Evolutionary conservation across 2,888 invertebrate genomes (phyloP), one percentile per base, ranked within the genome.

Genomic region (Amblyjoppa proteus): DNA sequence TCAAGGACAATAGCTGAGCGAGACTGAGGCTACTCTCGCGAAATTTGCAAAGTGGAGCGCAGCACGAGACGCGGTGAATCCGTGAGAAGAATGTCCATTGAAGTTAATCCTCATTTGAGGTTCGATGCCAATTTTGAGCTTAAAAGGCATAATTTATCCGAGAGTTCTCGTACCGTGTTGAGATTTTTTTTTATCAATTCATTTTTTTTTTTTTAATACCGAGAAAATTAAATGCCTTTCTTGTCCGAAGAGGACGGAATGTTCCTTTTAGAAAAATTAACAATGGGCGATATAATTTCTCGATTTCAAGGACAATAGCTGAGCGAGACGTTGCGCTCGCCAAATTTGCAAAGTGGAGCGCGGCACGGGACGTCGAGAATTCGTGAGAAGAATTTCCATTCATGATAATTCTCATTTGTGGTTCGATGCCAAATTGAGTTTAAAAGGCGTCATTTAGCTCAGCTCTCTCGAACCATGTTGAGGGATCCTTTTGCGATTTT

Each of bases 81-180:
- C 34, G 58, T 56, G 41, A 70, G 45, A 69, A 28, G 34, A 51
- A 69, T 61, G 16, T 41, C 28, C 70, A 71, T 61, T 31, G 49
- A 71, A 49, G 69, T 20, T 76, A 28, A 76, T 78, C 70, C 78
- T 68, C 11, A 31, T 66, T 38, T 69, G 13, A 16, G 78, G 5
- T 58, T 70, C 56, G 90, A 88, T 84, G 84, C 73, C 85, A 89
- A 90, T 90, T 88, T 84, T 87, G 78, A 73, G 70, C 70, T 81
- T 79, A 13, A 13, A 38, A 45, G n/a, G 38, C 9, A 20, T 28
- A 3, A 28, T 25, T 73, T 25, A 34, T 11, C 6, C 20, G n/a
- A 41, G 38, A 1, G 3, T 73, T 64, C 5, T 3, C 28, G 31
- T 49, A 41, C 49, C 7, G n/a, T 16, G 38, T 38, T 38, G 38